Evolutionary conservation across 92 coral and sea anemone genomes (phyloP).

Genomic region (Epizoanthus scotinus): DNA sequence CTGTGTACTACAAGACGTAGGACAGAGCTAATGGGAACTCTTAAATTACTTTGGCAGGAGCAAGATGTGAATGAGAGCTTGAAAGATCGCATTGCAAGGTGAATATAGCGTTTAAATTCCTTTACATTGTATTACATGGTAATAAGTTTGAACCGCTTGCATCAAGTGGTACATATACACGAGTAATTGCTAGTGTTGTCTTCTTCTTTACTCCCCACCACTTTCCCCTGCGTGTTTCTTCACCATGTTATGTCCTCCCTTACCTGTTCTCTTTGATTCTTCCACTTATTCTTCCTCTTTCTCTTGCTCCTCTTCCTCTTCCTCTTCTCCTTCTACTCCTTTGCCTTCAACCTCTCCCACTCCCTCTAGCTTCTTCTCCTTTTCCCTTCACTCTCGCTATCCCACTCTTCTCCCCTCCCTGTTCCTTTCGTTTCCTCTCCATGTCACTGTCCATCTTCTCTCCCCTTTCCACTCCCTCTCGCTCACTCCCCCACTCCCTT

Average conservation of each 20-base stretch:
- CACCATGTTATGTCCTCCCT: neutral
- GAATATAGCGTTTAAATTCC: neutral
- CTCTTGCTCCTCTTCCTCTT: neutral
- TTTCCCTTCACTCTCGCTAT: too few relatives aligned
- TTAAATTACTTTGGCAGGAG: constrained; percentile 45
- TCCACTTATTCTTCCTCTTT: neutral
- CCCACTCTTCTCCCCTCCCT: too few relatives aligned
- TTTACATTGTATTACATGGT: constrained; percentile 1
- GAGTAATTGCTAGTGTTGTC: too few relatives aligned
- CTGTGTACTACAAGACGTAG: too few relatives aligned
- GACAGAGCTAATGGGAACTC: too few relatives aligned
- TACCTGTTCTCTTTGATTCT: neutral
- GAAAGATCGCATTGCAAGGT: constrained; percentile 65
- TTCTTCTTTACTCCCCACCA: too few relatives aligned
- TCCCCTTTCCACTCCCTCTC: too few relatives aligned
- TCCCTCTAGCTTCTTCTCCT: too few relatives aligned
- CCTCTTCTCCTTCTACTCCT: neutral
- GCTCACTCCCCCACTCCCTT: neutral
- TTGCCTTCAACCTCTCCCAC: too few relatives aligned
- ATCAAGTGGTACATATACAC: too few relatives aligned
- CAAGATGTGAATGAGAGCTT: constrained; percentile 63
- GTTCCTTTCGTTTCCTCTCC: too few relatives aligned
- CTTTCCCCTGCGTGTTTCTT: neutral
- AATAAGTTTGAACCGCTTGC: neutral
- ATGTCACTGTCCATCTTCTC: too few relatives aligned